Evolutionary conservation across 2,113 vertebrate species (phyloP).

Genomic region (Sus scrofa): DNA sequence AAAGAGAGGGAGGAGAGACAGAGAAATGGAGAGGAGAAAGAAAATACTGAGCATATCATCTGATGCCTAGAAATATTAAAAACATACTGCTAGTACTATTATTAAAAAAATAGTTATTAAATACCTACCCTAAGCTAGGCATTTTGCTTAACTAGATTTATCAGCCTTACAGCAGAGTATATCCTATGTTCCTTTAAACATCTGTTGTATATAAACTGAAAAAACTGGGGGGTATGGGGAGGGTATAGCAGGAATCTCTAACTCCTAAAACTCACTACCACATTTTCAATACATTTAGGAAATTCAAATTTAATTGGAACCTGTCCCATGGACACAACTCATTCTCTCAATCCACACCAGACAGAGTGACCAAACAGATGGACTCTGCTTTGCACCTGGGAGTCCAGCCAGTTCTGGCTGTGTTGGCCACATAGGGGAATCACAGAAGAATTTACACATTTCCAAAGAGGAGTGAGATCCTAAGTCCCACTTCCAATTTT

Average conservation of each 20-base stretch:
- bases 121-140: background rate
- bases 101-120: background rate
- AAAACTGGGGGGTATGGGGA: background rate
- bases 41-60: background rate
- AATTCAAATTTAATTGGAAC: constrained; percentile 39
- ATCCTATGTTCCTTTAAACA: background rate
- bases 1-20: background rate
- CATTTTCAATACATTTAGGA: constrained; percentile 51
- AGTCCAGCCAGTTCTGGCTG: constrained; percentile 61
- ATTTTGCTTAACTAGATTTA: background rate
- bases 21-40: background rate
- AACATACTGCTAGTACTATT: background rate
- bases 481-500: background rate
- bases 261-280: background rate
- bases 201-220: background rate
- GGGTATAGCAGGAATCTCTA: background rate
- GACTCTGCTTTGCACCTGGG: constrained; percentile 14
- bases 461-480: background rate
- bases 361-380: constrained; percentile 69
- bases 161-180: background rate
- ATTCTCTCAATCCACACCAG: constrained; percentile 32
- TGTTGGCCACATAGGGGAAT: background rate
- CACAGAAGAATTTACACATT: constrained; percentile 6
- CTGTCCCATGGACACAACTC: background rate
- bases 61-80: background rate